phyloP scores from a whole-genome alignment of 2,888 invertebrate species.

The Cataglyphis albicans region DNA sequence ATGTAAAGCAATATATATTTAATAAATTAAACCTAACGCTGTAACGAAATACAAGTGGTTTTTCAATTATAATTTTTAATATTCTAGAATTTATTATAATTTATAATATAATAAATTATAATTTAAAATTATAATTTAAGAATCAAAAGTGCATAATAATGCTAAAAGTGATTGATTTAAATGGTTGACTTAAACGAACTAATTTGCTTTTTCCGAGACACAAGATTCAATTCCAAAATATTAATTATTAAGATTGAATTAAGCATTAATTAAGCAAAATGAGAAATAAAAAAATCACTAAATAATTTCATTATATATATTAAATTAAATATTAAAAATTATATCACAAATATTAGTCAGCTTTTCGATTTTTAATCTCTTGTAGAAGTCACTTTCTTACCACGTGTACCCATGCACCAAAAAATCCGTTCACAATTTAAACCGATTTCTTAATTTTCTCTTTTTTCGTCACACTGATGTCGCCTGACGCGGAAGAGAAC shows the following conservation, averaged over 20 bases:
- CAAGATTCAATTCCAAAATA: background rate
- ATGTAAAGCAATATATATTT: background rate
- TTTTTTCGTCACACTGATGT: background rate
- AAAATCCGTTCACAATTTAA: constrained; percentile 22
- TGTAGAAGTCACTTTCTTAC: constrained; percentile 2
- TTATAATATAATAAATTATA: background rate
- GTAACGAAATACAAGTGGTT: background rate
- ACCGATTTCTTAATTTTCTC: constrained; percentile 62
- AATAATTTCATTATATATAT: background rate
- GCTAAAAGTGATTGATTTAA: background rate
- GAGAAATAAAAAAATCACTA: background rate
- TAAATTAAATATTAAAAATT: background rate
- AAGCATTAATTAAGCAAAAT: background rate
- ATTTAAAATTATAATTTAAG: background rate
- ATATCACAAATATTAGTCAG: background rate
- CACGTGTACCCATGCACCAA: background rate
- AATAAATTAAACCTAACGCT: background rate
- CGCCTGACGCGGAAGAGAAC: background rate
- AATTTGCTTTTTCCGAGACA: background rate
- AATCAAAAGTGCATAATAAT: background rate
- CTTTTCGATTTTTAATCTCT: background rate
- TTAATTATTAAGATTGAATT: no score
- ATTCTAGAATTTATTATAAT: background rate
- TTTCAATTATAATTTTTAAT: background rate
- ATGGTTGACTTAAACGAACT: background rate